Conservation (phyloP, 2,113 vertebrate genomes). For the Crotophaga sulcirostris region DNA sequence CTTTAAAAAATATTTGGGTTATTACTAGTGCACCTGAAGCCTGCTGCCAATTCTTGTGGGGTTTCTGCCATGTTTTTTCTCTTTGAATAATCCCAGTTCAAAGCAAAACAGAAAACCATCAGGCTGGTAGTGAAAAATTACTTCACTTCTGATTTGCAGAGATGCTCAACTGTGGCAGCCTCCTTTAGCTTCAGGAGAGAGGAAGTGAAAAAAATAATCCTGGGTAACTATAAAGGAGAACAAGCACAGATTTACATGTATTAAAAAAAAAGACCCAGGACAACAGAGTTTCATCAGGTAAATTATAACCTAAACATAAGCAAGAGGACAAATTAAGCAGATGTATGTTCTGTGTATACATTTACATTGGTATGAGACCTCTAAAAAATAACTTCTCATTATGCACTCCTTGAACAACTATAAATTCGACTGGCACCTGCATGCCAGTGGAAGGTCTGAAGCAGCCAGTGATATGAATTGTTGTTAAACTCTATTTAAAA, state of each 20-base stretch:
- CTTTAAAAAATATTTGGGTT: neutral
- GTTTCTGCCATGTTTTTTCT: neutral
- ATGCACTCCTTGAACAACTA: neutral
- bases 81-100: neutral
- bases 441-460: neutral
- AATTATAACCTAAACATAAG: neutral
- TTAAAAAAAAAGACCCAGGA: neutral
- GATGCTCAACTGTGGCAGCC: neutral
- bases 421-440: neutral
- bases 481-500: slow-evolving; percentile 12
- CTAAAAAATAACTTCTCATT: slow-evolving; percentile 10
- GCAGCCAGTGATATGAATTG: neutral
- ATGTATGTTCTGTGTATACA: neutral
- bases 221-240: neutral
- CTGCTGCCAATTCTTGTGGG: neutral
- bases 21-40: neutral
- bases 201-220: neutral
- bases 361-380: neutral
- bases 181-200: neutral
- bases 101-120: neutral
- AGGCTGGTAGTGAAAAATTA: neutral
- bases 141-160: neutral
- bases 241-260: neutral
- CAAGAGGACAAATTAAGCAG: neutral
- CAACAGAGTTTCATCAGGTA: neutral